Conservation (phyloP, 2,888 invertebrate species). For the Pandemis cinnamomeana region DNA sequence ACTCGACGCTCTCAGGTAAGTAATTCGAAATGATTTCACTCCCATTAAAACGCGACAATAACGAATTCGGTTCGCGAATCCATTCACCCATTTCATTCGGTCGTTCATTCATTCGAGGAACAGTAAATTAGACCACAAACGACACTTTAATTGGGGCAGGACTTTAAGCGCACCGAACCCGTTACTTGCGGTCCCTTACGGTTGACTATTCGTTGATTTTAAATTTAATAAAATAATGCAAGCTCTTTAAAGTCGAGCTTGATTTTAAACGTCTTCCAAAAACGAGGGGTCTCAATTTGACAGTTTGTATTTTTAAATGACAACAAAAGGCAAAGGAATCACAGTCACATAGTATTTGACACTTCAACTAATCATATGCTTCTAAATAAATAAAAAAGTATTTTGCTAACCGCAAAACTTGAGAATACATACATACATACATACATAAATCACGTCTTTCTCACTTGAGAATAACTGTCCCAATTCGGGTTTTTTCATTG, state of each 20-base stretch:
- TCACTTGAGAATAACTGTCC: no score
- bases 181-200: neutral
- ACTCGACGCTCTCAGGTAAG: neutral
- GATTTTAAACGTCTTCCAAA: no score
- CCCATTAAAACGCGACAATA: constrained; percentile 25
- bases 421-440: no score
- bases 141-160: constrained; percentile 39
- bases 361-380: no score
- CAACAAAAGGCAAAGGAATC: no score
- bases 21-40: constrained; percentile 24
- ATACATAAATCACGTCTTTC: no score
- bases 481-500: no score
- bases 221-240: no score
- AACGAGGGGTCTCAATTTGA: neutral
- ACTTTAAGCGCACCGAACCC: constrained; percentile 5
- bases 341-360: no score
- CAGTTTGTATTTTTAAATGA: neutral
- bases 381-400: no score
- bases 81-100: constrained; percentile 30
- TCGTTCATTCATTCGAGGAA: constrained; percentile 27
- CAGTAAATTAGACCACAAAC: constrained; percentile 40
- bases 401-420: no score
- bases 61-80: constrained; percentile 15
- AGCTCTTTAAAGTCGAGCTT: no score
- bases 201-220: neutral